Evolutionary conservation across 2,888 invertebrate species (phyloP), one percentile per base, ranked within the genome.

Genomic region (Heteropelma amictum): DNA sequence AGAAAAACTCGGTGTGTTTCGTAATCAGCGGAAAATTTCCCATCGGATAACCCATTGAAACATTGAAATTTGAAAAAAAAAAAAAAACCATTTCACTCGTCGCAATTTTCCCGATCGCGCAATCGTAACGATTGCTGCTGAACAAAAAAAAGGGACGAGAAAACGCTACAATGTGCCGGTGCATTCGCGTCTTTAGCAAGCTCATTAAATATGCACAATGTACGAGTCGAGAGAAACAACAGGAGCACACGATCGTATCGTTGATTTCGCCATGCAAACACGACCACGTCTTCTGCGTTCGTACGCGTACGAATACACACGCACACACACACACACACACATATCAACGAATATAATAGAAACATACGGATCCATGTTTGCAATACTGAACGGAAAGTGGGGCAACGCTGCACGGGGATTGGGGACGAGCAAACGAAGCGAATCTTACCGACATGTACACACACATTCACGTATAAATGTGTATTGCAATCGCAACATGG

Each of bases 321-420:
- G 47, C 51, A 40, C 60, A 33, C 63, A 49, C 54, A 63, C 7
- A 42, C 8, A n/a, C 19, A 28, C 12, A 53, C 17, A 38, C 17
- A 23, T 12, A 51, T n/a, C 33, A 6, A 33, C 10, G 30, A 45
- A 30, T 33, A 19, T 40, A 71, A 67, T 71, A 70, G 71, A 61
- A 71, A 71, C 70, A 17, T 49, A 23, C 56, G 47, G 53, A 10
- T 54, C 38, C n/a, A 54, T 58, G 45, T 60, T 47, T 47, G 61
- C 53, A 47, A 72, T 53, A 56, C 30, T 19, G 21, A 21, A 70
- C n/a, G 21, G 75, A 75, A 75, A 75, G 75, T 75, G 72, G 75
- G 75, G 54, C 75, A 75, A 51, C 72, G 72, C 42, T 58, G 68
- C 51, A 56, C 26, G 54, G 30, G 49, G 49, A 54, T 49, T 49